Evolutionary conservation across 1,140 invertebrate genomes (phyloP), one percentile per base, ranked within the genome.

Genomic region (Parapsyche elsis): DNA sequence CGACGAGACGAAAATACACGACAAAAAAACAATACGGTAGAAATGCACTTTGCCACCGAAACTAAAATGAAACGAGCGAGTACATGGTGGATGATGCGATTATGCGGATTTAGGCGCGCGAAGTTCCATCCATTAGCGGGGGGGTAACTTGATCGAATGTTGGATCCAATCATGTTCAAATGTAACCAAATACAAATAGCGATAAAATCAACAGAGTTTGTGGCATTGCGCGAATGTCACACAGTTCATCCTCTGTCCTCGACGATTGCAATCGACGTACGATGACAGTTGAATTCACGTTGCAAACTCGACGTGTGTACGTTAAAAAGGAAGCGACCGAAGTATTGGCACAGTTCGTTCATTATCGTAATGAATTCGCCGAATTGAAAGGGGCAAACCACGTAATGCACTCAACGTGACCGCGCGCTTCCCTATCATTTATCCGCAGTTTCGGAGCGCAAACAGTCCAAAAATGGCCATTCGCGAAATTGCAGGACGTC

Each of bases 381-480:
- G 26, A 67, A 67, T 67, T 67, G 64, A 67, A 67, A 67, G 64
- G 64, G 64, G 26, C 21, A 23, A n/a, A 16, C 24, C 21, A 26
- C 9, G 21, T 67, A 67, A 67, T 67, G 21, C 24, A 24, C 24
- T 23, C 23, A 67, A 14, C 24, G 23, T 14, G 14, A 19, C 7
- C 64, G 12, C 2, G 12, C 12, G 2, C 23, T n/a, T 67, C 64
- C 64, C 64, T 67, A 67, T 67, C 64, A 67, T 67, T 67, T 67
- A 23, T 67, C 9, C 64, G 24, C 26, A 67, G 64, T 67, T 67
- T 23, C 23, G 24, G 64, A 67, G 14, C 21, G 64, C 64, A 67
- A 67, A 67, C 64, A 67, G 26, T 23, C 21, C 64, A 26, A 67
- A 67, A 67, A 67, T 67, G 64, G 19, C 23, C 64, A 67, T 67